phyloP scores from a whole-genome alignment of 2,888 invertebrate genomes.

The Agriotes lineatus region DNA sequence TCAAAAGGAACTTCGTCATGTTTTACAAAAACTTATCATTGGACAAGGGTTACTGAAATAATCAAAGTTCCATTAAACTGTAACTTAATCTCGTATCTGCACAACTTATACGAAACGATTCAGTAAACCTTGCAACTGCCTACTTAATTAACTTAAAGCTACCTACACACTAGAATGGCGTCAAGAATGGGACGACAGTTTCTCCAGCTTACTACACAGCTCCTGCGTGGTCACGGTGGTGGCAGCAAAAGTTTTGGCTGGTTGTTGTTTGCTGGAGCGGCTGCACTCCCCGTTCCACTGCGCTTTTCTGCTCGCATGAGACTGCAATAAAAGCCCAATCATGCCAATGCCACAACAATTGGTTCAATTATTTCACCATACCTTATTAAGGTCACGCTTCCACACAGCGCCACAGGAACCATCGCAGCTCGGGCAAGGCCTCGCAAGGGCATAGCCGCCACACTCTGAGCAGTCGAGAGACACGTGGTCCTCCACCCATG shows the following conservation, averaged over 20 bases:
- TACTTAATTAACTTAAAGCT: constrained; percentile 32
- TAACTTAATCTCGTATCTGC: constrained; percentile 6
- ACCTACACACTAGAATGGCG: constrained; percentile 65
- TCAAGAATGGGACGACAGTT: constrained; percentile 67
- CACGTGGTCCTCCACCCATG: constrained; percentile 83
- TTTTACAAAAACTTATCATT: constrained; percentile 4
- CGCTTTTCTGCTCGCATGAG: constrained; percentile 78
- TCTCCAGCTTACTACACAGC: constrained; percentile 69
- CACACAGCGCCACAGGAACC: constrained; percentile 79
- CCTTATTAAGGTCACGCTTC: constrained; percentile 84
- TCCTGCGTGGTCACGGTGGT: constrained; percentile 62
- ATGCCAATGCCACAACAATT: not conserved
- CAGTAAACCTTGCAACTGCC: constrained; percentile 40
- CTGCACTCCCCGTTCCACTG: constrained; percentile 79
- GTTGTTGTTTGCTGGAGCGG: constrained; percentile 52
- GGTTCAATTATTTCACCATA: constrained; percentile 62
- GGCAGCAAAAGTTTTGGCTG: constrained; percentile 34
- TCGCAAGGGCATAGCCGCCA: constrained; percentile 80
- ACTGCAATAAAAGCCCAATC: constrained; percentile 68
- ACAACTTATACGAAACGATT: constrained; percentile 31
- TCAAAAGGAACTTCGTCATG: constrained; percentile 34
- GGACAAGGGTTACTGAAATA: constrained; percentile 29
- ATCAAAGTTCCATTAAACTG: not conserved
- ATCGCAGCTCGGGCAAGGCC: constrained; percentile 83
- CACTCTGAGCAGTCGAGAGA: constrained; percentile 84